Base-by-base conservation (phyloP, 2,888 invertebrate genomes). In the Crematogaster levior region DNA sequence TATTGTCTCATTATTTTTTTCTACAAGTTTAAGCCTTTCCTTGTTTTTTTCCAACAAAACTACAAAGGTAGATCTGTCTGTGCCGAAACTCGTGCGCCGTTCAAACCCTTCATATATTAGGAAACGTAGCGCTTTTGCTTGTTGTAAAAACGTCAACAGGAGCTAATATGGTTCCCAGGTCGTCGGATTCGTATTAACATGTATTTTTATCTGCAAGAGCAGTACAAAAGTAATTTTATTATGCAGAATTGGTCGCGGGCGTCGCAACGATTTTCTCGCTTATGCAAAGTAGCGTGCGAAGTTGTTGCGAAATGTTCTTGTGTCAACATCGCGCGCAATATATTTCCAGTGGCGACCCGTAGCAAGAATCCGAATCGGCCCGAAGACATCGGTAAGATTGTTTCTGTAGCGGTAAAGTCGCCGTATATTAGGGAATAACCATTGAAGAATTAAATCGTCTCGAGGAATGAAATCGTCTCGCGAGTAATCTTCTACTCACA, bases 391-490 rank as follows among this genome's bases (percentile, higher is more conserved):
- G 53, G 30, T 6, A n/a, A 68, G 70, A 79, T 79, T 79, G 77
- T 79, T 77, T 68, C 56, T 46, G 24, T 12, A 21, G 30, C 77
- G 43, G 70, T 34, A 53, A 77, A 53, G 12, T 68, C 18, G 24
- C 56, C 56, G 34, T 79, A 79, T 58, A 30, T 79, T 12, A 68
- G 0, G 56, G 77, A 68, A 79, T 79, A 68, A 68, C 34, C 56
- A 68, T 58, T 68, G 56, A 43, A 68, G 56, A 68, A 68, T 79
- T 79, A 79, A 68, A n/a, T n/a, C n/a, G n/a, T n/a, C n/a, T n/a
- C n/a, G 34, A 34, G 34, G 27, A 70, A 43, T 18, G 43, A 43
- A 43, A 46, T 56, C n/a, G 30, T 10, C 24, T 12, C 66, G 53
- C 27, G 40, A 21, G 5, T 60, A 61, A 48, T 77, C 70, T 58